A percentile compares a stretch with the other conserved stretches of the same genome.
phyloP scores from a whole-genome alignment of 2,888 invertebrate species.

The Ptilodon capucinus region DNA sequence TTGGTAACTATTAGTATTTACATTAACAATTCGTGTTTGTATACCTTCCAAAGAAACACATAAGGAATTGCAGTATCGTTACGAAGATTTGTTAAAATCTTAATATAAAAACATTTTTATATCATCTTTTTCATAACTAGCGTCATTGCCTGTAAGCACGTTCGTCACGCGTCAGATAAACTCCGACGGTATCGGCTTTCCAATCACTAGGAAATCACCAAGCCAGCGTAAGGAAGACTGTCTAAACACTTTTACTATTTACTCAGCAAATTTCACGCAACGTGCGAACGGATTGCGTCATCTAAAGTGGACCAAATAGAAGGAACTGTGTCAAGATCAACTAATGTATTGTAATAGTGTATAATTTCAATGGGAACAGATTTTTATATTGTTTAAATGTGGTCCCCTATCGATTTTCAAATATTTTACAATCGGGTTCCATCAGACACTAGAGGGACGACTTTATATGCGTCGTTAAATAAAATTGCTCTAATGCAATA shows the following conservation, averaged over 20 bases:
- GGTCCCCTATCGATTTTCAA: constrained; percentile 51
- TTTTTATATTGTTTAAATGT: constrained; percentile 42
- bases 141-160: constrained; percentile 39
- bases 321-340: constrained; percentile 31
- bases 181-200: background rate
- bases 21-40: no score
- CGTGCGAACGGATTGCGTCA: constrained; percentile 30
- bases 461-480: background rate
- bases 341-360: constrained; percentile 35
- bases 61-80: no score
- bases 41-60: no score
- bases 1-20: no score
- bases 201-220: background rate
- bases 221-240: background rate
- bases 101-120: no score
- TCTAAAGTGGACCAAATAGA: constrained; percentile 28
- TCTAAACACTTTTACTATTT: constrained; percentile 7
- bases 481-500: background rate
- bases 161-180: constrained; percentile 3
- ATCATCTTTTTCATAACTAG: constrained; percentile 34
- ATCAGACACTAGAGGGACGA: background rate
- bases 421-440: constrained; percentile 24
- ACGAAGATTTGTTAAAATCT: no score
- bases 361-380: constrained; percentile 18
- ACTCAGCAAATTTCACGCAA: constrained; percentile 13